Conservation (phyloP, 2,113 vertebrate species). For the Melanocharis versteri region DNA sequence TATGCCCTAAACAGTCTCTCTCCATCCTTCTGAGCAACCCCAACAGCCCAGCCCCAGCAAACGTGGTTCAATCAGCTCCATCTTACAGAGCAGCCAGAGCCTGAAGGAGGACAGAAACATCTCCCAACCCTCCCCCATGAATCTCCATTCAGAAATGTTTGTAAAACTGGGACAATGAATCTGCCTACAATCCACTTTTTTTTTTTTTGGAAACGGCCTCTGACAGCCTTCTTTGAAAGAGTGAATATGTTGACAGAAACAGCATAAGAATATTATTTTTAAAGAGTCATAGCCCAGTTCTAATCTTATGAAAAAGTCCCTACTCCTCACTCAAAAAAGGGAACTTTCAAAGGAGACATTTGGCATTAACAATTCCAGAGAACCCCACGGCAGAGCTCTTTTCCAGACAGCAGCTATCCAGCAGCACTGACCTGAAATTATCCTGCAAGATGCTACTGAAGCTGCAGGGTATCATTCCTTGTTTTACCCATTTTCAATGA, state of each 20-base stretch:
- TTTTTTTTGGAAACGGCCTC: not conserved
- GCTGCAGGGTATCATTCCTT: not conserved
- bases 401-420: not conserved
- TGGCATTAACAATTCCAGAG: conserved; percentile 45
- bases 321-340: not conserved
- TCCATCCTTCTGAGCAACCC: not conserved
- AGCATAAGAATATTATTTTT: not conserved
- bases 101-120: not conserved
- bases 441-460: not conserved
- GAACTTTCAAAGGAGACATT: not conserved
- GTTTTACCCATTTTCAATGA: not conserved
- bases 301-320: not conserved
- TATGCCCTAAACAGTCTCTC: not conserved
- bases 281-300: not conserved
- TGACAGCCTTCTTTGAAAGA: not conserved
- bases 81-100: not conserved
- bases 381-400: not conserved
- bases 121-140: not conserved
- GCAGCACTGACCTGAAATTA: not conserved
- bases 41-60: not conserved
- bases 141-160: not conserved
- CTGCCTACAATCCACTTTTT: not conserved
- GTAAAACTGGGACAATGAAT: not conserved
- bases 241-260: not conserved
- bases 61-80: not conserved